Conservation (phyloP, 2,113 vertebrate genomes). For the Sander lucioperca region DNA sequence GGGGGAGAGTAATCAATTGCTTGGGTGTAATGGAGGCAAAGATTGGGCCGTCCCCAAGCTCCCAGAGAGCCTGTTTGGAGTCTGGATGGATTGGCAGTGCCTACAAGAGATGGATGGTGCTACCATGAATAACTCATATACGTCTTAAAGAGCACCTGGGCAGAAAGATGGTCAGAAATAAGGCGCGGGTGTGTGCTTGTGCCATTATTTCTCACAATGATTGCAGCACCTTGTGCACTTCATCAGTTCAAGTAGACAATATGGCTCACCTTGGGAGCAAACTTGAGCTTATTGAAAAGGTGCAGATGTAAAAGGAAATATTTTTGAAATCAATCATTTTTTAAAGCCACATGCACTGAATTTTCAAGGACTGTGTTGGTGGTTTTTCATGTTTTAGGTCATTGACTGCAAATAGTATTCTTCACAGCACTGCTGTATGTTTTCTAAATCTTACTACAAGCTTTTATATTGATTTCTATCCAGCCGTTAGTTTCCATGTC, state of each 20-base stretch:
- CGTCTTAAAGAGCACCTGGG: constrained; percentile 52
- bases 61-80: constrained; percentile 59
- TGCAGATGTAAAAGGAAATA: constrained; percentile 42
- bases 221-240: constrained; percentile 14
- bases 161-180: constrained; percentile 49
- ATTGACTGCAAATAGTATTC: not conserved
- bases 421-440: constrained; percentile 2
- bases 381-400: not conserved
- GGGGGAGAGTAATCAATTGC: constrained; percentile 71
- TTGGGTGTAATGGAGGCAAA: constrained; percentile 65
- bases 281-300: constrained; percentile 51
- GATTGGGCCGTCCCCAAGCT: constrained; percentile 63
- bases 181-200: constrained; percentile 5
- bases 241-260: constrained; percentile 47
- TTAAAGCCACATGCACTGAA: not conserved
- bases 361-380: not conserved
- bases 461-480: constrained; percentile 5
- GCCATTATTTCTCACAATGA: constrained; percentile 39
- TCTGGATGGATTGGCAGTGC: constrained; percentile 68
- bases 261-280: constrained; percentile 39
- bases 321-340: constrained; percentile 27
- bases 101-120: constrained; percentile 69
- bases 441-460: not conserved
- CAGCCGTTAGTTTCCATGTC: not conserved
- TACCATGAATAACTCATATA: constrained; percentile 67